Percentiles rank a stretch among this genome's conserved stretches.
phyloP scores from a whole-genome alignment of 1,140 invertebrate genomes.

The Drosophila punjabiensis region DNA sequence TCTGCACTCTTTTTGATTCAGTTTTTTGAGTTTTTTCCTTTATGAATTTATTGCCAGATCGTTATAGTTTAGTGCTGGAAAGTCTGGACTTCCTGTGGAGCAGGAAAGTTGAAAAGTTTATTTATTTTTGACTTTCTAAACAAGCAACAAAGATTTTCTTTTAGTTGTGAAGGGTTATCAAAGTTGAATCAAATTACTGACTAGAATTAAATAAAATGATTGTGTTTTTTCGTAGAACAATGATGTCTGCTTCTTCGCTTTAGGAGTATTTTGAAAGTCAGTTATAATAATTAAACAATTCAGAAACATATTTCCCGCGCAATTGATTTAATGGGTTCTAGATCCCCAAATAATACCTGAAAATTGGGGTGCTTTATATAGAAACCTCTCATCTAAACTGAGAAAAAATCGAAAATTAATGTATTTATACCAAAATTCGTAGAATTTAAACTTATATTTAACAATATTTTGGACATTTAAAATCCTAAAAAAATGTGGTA shows the following conservation, averaged over 20 bases:
- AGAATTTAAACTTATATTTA: no score
- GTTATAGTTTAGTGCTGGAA: conserved; percentile 55
- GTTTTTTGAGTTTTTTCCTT: conserved; percentile 29
- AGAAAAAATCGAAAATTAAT: background rate
- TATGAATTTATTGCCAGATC: conserved; percentile 65
- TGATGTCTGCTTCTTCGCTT: background rate
- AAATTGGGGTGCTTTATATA: background rate
- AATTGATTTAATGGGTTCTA: conserved; percentile 14
- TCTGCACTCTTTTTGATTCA: conserved; percentile 47
- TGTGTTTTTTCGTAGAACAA: conserved; percentile 9
- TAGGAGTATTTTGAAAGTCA: background rate
- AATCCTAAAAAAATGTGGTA: no score
- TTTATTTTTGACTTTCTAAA: conserved; percentile 28
- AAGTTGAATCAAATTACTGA: conserved; percentile 12
- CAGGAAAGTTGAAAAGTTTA: no score
- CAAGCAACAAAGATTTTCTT: conserved; percentile 58
- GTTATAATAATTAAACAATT: conserved; percentile 27
- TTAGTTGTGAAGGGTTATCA: conserved; percentile 27
- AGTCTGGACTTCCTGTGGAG: conserved; percentile 57
- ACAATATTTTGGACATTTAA: no score
- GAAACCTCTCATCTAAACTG: background rate
- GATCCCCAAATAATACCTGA: background rate
- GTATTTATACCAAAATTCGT: no score
- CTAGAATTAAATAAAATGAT: conserved; percentile 7
- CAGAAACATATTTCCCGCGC: background rate